Base-by-base conservation (phyloP, 1,140 invertebrate genomes). In the Drosophila novamexicana region DNA sequence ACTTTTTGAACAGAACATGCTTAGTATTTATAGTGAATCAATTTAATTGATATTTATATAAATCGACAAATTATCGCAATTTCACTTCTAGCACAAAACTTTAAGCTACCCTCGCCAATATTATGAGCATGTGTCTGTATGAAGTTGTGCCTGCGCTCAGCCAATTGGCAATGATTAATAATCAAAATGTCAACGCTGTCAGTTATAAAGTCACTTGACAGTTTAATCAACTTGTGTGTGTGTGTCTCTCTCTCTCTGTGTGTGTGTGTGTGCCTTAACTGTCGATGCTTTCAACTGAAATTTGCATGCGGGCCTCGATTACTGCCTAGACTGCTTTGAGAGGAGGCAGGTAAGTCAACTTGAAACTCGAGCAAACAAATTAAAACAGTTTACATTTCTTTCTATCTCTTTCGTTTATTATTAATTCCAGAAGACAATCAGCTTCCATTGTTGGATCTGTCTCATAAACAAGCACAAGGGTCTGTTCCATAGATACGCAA, bases 171-270 rank as follows among this genome's bases (percentile, higher is more conserved):
- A 78, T 89, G 84, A 89, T 88, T 88, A 88, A 89, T 89, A 89
- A 89, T 89, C 84, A 88, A 84, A 88, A 88, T 84, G 85, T 84
- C 84, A 89, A 76, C 75, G 74, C 81, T 81, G 73, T 89, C 84
- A 81, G 85, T 54, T 75, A 75, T 73, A 89, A 89, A 88, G 85
- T 88, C 84, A 89, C 77, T 89, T 84, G 84, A 88, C 84, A 84
- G 81, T 88, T 89, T 84, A 89, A 89, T 88, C 83, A 88, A 88
- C 83, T 83, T 84, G 73, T 79, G 64, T 69, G 68, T 61, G 36
- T 49, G 37, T 77, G 62, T 22, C 44, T 62, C 18, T 52, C 22
- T 3, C 1, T 22, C 22, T 22, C 1, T 56, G 18, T 52, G 8
- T 56, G 62, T 72, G 47, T 63, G 57, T 59, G 59, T 64, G 54